These are phyloP conservation scores for Cryptus viduatorius DNA, from an alignment of 2,888 invertebrate genomes.

Conservation along the genomic window DNA sequence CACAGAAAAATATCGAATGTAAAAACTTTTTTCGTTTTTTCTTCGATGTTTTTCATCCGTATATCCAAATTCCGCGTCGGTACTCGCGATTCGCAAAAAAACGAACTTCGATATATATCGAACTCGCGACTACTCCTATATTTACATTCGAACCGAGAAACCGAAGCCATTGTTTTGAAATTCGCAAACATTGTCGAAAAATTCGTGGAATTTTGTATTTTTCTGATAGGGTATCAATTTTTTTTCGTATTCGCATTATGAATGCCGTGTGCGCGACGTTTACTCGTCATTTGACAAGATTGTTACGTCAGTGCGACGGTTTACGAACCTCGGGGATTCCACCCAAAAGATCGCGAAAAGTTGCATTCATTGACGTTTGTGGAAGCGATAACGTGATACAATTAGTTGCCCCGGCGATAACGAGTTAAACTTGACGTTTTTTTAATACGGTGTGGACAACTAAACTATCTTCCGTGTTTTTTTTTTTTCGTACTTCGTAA, in stretches of 20 bases:
- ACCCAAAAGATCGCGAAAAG: not conserved
- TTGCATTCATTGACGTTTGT: not conserved
- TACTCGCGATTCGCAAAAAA: not conserved
- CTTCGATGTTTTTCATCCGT: not conserved
- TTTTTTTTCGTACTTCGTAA: too few relatives aligned
- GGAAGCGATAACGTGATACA: too few relatives aligned
- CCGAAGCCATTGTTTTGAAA: not conserved
- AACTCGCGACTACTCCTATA: not conserved
- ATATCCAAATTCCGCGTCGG: not conserved
- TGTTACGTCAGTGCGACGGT: not conserved
- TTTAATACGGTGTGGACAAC: too few relatives aligned
- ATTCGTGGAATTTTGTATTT: not conserved
- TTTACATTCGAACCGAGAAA: not conserved
- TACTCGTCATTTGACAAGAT: not conserved
- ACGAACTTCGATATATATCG: not conserved
- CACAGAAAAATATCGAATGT: conserved; percentile 8
- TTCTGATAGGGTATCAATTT: not conserved
- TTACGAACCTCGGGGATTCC: not conserved
- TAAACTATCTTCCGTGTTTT: too few relatives aligned
- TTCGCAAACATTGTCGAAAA: not conserved
- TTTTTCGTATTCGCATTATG: not conserved
- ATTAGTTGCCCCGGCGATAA: too few relatives aligned
- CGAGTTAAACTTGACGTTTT: too few relatives aligned
- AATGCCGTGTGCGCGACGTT: not conserved
- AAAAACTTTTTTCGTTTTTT: conserved; percentile 27